These are phyloP conservation scores for Spheniscus humboldti DNA, from an alignment of 2,797 vertebrate genomes.

Conservation along the genomic window DNA sequence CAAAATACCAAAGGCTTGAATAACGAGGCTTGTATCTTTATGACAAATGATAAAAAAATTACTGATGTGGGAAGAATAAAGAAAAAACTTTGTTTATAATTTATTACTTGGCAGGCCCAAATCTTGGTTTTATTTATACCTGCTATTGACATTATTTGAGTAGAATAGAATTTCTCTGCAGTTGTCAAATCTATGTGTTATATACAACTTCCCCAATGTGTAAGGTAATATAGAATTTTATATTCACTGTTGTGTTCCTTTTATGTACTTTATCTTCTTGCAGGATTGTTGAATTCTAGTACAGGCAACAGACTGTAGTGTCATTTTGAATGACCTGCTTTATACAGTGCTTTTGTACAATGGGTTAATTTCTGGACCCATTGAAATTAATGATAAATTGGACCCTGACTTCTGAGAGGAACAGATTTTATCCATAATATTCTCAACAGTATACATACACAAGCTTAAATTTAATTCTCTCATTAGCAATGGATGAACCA, in stretches of 20 bases:
- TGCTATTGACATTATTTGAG: neutral
- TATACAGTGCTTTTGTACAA: neutral
- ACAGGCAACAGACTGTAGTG: neutral
- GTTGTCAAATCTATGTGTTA: neutral
- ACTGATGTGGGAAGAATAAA: neutral
- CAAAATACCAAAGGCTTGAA: constrained; percentile 10
- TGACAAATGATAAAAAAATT: constrained; percentile 25
- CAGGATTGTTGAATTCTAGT: neutral
- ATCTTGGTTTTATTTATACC: neutral
- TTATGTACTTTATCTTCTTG: neutral
- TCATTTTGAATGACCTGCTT: neutral
- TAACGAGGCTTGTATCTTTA: neutral
- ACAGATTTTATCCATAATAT: neutral
- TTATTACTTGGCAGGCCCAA: neutral
- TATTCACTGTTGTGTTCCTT: neutral
- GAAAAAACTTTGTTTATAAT: neutral
- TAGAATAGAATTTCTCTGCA: neutral
- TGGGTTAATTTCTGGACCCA: neutral
- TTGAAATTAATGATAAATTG: neutral
- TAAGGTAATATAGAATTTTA: neutral
- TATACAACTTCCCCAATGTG: neutral
- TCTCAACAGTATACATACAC: neutral
- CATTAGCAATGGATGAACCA: constrained; percentile 5
- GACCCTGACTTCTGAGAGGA: neutral
- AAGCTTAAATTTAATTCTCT: neutral